Evolutionary conservation across 2,113 vertebrate species (phyloP).

Genomic region (Caranx ignobilis): DNA sequence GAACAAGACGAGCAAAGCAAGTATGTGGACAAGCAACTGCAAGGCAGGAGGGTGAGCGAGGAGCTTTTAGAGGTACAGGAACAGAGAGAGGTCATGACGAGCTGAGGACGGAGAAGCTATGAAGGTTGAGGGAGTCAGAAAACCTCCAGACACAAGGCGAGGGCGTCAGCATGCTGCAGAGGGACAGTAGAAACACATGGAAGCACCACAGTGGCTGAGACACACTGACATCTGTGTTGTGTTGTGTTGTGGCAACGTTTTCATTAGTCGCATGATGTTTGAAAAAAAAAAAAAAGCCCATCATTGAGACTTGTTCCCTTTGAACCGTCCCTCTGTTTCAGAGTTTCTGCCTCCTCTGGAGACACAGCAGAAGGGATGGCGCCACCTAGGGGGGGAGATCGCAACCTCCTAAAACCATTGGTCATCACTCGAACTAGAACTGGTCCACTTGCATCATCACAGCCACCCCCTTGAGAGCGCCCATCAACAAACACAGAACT

Average conservation of each 20-base stretch:
- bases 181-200: background rate
- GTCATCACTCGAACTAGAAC: constrained; percentile 65
- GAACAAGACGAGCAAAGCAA: background rate
- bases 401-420: constrained; percentile 79
- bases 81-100: background rate
- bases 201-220: background rate
- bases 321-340: constrained; percentile 79
- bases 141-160: background rate
- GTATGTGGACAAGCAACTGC: constrained; percentile 12
- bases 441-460: constrained; percentile 75
- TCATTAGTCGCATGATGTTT: constrained; percentile 6
- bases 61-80: background rate
- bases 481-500: constrained; percentile 62
- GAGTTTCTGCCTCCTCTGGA: constrained; percentile 91
- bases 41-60: background rate
- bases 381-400: constrained; percentile 90
- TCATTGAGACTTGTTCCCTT: constrained; percentile 34
- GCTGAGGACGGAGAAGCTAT: constrained; percentile 4
- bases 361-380: constrained; percentile 89
- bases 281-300: background rate
- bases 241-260: constrained; percentile 20
- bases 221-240: constrained; percentile 29
- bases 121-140: constrained; percentile 10
- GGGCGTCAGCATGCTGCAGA: background rate
- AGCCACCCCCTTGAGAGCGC: constrained; percentile 71